Base-by-base conservation (phyloP, 2,888 invertebrate species). In the Patella ulyssiponensis region DNA sequence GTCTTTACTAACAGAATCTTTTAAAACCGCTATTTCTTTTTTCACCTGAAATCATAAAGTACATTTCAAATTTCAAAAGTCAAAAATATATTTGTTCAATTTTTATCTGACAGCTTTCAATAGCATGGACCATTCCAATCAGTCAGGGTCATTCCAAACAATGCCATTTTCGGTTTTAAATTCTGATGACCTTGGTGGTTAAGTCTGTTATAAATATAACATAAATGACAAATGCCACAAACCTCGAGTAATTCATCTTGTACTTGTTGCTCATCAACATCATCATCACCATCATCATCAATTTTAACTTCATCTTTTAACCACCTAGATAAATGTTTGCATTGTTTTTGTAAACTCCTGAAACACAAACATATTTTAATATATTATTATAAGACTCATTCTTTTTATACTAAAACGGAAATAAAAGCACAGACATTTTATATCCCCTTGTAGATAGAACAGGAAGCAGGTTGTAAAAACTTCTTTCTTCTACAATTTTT, bases 301-400 rank as follows among this genome's bases (percentile, higher is more conserved):
- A 78, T 79, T 23, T 56, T 76, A 71, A 83, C 83, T 72, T 85
- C 78, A 58, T 86, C 83, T 56, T 58, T 69, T 44, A 87, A 53
- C 88, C 87, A 88, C 71, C 84, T 82, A 73, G 82, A 81, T 12
- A 88, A 82, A 74, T 87, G 87, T 53, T 81, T 78, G 75, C 85
- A 77, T 75, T 88, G 88, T 64, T 86, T 87, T 74, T 86, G 84
- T 79, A 88, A 80, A 72, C 82, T 84, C 72, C 88, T 88, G 79
- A 27, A 80, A 76, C 33, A 74, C 27, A 44, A 71, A 73, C 3
- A 51, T 44, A 27, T 69, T 20, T 23, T 33, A 44, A 27, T 44
- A 54, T 33, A 20, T 27, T 15, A 44, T 44, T 44, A 44, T 1
- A 44, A 44, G 44, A 44, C 44, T 9, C 44, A 71, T 3, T 69